Percentiles rank a stretch among this genome's conserved stretches.
phyloP scores from a whole-genome alignment of 1,140 invertebrate species.

The Macrobrachium rosenbergii region DNA sequence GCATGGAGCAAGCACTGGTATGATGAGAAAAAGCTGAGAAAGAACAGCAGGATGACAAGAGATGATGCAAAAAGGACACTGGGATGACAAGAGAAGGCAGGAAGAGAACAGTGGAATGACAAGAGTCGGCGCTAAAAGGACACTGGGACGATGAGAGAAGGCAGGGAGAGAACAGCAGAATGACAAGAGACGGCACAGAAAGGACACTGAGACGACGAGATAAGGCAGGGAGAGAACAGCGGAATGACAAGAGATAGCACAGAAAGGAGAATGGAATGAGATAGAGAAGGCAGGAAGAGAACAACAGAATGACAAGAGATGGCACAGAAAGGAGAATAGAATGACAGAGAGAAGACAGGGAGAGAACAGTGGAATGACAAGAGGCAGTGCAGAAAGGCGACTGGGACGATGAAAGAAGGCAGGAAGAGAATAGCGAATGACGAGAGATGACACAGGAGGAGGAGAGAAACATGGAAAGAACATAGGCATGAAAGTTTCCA shows the following conservation, averaged over 20 bases:
- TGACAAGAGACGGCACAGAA: not conserved
- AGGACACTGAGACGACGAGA: not conserved
- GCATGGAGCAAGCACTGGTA: too few species aligned
- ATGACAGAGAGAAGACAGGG: slow-evolving; percentile 41
- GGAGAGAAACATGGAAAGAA: too few species aligned
- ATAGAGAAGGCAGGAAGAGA: not conserved
- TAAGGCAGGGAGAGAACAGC: too few species aligned
- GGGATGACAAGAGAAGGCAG: slow-evolving; percentile 57
- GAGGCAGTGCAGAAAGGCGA: not conserved
- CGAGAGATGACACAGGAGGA: too few species aligned
- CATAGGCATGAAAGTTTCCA: too few species aligned
- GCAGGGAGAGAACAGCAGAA: not conserved
- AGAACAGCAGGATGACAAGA: not conserved
- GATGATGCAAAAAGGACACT: slow-evolving; percentile 66
- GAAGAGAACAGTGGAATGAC: not conserved
- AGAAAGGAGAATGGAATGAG: too few species aligned
- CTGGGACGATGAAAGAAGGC: too few species aligned
- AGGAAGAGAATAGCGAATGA: too few species aligned
- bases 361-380: not conserved
- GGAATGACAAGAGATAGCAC: too few species aligned
- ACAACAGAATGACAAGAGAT: not conserved
- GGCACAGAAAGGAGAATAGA: slow-evolving; percentile 67
- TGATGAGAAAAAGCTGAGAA: too few species aligned
- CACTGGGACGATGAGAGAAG: not conserved
- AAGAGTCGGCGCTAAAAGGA: too few species aligned